Percentiles rank a stretch among this genome's conserved stretches.
These are phyloP conservation scores for Lochmaea capreae DNA, from an alignment of 2,888 invertebrate genomes.

Conservation along the genomic window DNA sequence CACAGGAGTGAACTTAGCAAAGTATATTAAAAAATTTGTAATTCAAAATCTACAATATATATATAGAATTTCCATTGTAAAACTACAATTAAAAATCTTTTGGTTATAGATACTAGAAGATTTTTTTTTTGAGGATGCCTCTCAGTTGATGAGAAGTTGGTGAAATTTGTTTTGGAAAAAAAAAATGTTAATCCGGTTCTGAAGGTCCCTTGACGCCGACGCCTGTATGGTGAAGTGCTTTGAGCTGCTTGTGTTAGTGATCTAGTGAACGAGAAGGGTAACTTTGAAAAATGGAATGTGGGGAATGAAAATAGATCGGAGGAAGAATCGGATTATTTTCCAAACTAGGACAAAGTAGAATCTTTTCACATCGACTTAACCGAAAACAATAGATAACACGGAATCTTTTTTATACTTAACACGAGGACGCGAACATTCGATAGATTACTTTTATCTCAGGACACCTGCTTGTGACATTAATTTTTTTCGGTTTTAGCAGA, in stretches of 20 bases:
- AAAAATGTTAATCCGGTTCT: not conserved
- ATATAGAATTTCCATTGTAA: no score
- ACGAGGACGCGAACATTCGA: not conserved
- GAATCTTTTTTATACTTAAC: not conserved
- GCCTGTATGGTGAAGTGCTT: not conserved
- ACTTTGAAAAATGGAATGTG: conserved; percentile 3
- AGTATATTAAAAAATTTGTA: no score
- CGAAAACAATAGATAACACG: conserved; percentile 6
- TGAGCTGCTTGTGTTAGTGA: not conserved
- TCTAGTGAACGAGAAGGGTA: not conserved
- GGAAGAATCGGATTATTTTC: conserved; percentile 11
- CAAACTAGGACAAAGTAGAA: conserved; percentile 5
- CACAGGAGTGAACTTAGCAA: no score
- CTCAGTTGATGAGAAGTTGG: not conserved
- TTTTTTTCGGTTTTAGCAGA: no score
- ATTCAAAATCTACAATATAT: no score
- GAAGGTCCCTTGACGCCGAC: not conserved
- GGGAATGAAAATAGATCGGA: conserved; percentile 8
- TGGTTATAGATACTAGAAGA: no score
- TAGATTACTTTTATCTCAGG: not conserved
- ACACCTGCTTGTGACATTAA: no score
- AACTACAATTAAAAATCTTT: no score
- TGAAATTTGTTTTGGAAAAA: not conserved
- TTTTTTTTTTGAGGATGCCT: no score
- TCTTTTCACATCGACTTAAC: conserved; percentile 7